Percentiles rank a stretch among this genome's conserved stretches.
Conservation (phyloP, 2,113 vertebrate genomes). For the Charina bottae region DNA sequence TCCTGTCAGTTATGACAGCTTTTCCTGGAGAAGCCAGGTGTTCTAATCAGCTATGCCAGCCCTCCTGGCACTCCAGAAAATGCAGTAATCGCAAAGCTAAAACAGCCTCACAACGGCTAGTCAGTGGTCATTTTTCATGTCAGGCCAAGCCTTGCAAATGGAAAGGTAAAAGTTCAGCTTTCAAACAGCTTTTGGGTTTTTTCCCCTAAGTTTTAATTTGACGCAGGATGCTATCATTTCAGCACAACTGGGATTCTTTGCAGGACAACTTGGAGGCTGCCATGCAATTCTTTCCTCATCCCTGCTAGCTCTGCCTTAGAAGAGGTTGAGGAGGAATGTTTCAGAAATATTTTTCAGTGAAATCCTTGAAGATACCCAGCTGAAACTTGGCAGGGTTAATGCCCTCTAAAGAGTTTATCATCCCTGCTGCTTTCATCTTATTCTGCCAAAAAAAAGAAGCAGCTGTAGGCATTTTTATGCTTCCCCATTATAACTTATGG, state of each 20-base stretch:
- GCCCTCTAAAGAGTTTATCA: neutral
- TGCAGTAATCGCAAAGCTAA: neutral
- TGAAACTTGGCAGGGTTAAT: neutral
- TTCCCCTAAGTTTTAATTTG: neutral
- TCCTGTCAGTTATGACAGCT: neutral
- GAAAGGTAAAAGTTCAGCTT: neutral
- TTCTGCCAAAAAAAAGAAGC: neutral
- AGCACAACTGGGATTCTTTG: neutral
- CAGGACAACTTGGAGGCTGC: neutral
- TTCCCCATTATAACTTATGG: neutral
- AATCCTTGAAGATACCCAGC: neutral
- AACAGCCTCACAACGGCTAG: neutral
- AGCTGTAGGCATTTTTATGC: neutral
- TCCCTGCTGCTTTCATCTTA: neutral
- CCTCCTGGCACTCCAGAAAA: neutral
- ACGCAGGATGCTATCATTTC: neutral
- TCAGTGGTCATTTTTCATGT: conserved; percentile 1
- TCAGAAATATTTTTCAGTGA: neutral
- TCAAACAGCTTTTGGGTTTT: neutral
- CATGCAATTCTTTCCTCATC: neutral
- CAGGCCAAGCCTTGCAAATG: neutral
- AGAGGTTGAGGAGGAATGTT: neutral
- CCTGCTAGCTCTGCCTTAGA: neutral
- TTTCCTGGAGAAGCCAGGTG: neutral
- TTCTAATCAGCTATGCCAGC: neutral